phyloP scores from a whole-genome alignment of 2,113 vertebrate species.

The Nansenia antarctica region DNA sequence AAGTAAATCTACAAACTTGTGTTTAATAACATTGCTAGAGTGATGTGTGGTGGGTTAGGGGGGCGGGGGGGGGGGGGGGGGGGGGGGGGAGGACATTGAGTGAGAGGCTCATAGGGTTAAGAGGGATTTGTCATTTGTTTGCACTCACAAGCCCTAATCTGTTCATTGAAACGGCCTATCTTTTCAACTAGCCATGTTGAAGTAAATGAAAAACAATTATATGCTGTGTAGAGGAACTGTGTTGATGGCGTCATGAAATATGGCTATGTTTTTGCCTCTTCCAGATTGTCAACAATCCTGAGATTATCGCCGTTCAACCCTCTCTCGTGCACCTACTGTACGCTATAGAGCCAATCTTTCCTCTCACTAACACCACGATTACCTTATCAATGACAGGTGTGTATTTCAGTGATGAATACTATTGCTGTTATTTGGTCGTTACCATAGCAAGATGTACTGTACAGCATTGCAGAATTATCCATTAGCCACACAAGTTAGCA shows the following conservation, averaged over 20 bases:
- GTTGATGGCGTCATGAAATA: constrained; percentile 75
- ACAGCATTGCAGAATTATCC: too few relatives aligned
- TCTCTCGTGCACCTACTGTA: constrained; percentile 31
- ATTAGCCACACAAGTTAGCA: neutral
- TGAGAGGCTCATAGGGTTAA: constrained; percentile 88
- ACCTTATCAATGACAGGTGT: constrained; percentile 34
- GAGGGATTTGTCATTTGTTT: constrained; percentile 97
- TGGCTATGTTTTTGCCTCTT: constrained; percentile 44
- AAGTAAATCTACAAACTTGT: constrained; percentile 97
- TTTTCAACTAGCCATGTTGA: constrained; percentile 86
- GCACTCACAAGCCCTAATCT: constrained; percentile 93
- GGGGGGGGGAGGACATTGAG: constrained; percentile 31
- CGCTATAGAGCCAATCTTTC: neutral
- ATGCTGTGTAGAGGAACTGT: constrained; percentile 66
- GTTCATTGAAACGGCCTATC: constrained; percentile 87
- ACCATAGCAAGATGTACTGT: constrained; percentile 4
- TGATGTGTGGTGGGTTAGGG: constrained; percentile 76
- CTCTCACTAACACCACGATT: neutral
- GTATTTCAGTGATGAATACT: constrained; percentile 14
- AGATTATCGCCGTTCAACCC: neutral
- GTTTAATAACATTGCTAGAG: constrained; percentile 91
- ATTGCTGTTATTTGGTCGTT: constrained; percentile 20
- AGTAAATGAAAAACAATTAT: constrained; percentile 87
- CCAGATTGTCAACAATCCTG: neutral
- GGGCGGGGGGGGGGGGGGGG: constrained; percentile 77